Evolutionary conservation across 1,140 invertebrate genomes (phyloP), one percentile per base, ranked within the genome.

Genomic region (Probaryconus sp.): DNA sequence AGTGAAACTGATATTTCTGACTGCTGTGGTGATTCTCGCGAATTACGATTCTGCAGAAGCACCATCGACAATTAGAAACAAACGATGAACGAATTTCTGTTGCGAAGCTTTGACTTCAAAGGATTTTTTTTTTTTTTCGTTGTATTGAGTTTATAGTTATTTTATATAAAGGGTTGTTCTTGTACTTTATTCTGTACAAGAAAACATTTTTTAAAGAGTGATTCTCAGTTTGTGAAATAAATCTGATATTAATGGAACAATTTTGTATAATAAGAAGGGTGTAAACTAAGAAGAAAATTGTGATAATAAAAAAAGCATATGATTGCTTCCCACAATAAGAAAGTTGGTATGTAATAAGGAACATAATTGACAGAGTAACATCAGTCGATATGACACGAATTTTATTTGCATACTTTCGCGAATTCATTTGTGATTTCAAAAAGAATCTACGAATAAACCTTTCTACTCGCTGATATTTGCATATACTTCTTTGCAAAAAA

Each of bases 331-430:
- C 42, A 35, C 28, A 37, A 45, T 60, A 43, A 53, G 38, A 45
- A 65, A 63, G 67, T 35, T 42, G 65, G 58, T 69, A 65, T 56
- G 61, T 63, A 72, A 67, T 55, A 64, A 63, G 70, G 26, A 51
- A 67, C 47, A 56, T 61, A 42, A 70, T 43, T 60, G 68, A 70
- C 64, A 65, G 51, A 58, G 69, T 75, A 75, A 65, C 65, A 75
- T 65, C 72, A 55, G 58, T 28, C 35, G 51, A 69, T 65, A 65
- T 75, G 65, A 69, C 72, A 61, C 28, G 45, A 38, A 51, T 58
- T 69, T 65, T 53, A 75, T 75, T 75, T 65, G 65, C 72, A 75
- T 75, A 75, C 51, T 69, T 75, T 60, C 53, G 65, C 58, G 64
- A 75, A 75, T 55, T 69, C 50, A 28, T 43, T 51, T 58, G 48